These are phyloP conservation scores for Eupristina koningsbergeri DNA, from an alignment of 1,140 invertebrate species.

Conservation along the genomic window DNA sequence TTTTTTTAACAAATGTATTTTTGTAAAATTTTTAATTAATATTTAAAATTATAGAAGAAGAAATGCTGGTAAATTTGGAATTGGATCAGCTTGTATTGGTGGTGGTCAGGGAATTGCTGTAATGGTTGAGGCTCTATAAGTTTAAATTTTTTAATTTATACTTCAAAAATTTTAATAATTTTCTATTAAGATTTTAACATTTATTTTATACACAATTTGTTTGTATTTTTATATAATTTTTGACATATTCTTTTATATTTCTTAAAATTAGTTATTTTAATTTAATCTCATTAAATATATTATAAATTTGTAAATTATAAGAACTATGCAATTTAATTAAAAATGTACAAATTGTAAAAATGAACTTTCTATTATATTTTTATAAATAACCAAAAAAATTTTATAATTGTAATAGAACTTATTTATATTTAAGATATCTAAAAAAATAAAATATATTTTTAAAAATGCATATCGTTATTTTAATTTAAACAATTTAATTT, in stretches of 20 bases:
- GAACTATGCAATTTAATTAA: not conserved
- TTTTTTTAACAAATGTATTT: not conserved
- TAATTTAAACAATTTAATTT: not conserved
- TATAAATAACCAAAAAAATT: not conserved
- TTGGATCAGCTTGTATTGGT: conserved; percentile 98
- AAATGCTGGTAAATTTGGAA: conserved; percentile 87
- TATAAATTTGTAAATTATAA: no score
- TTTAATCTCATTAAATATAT: no score
- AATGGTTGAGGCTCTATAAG: conserved; percentile 84
- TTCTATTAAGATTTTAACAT: not conserved
- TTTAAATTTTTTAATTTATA: not conserved
- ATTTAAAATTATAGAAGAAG: conserved; percentile 79
- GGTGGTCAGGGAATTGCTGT: conserved; percentile 98
- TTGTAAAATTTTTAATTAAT: not conserved
- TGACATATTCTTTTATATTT: no score
- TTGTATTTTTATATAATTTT: not conserved
- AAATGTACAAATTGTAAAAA: not conserved
- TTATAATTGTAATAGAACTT: not conserved
- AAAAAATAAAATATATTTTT: not conserved
- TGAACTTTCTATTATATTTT: not conserved
- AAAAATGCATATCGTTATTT: not conserved
- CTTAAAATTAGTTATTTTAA: no score
- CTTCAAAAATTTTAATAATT: not conserved
- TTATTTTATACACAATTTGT: not conserved
- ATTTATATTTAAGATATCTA: not conserved